Base-by-base conservation (phyloP, 1,140 invertebrate genomes). In the Dolichoris vasculosae region DNA sequence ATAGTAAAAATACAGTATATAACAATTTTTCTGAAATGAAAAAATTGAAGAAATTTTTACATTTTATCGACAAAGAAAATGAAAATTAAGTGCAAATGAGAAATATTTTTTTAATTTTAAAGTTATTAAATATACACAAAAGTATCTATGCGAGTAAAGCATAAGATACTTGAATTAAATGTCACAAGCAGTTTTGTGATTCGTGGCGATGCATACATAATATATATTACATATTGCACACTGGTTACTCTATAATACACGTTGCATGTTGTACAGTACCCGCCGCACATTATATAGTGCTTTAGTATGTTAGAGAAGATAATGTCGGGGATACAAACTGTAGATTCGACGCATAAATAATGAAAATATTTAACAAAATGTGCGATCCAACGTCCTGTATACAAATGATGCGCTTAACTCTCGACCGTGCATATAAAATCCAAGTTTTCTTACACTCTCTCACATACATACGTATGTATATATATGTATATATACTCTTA, bases 401-500 rank as follows among this genome's bases (percentile, higher is more conserved):
- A 32, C 63, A 67, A 67, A 67, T 67, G 30, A 13, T 32, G 7
- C n/a, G 63, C 30, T 67, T 67, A 67, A 67, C 30, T 67, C 63
- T 32, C 13, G 30, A 32, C 63, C 30, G 13, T 30, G 30, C 30
- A 67, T 67, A 67, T 32, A 67, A 67, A 67, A 67, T 30, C 30
- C 30, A n/a, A 30, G 1, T 67, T 11, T 67, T 67, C 63, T 67
- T 67, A 67, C 30, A 32, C 63, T 51, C n/a, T 23, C 79, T 55
- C 32, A 20, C 26, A 35, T n/a, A 64, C 30, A 17, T 63, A 69
- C 38, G n/a, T 63, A 35, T 26, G 71, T 20, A 71, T 30, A 79
- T 8, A 79, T 51, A 38, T 55, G 13, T 7, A 83, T 35, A 43
- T 84, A 86, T 63, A 81, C 82, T 7, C 20, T 26, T 43, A 2